Evolutionary conservation across 2,113 vertebrate species (phyloP).

Genomic region (Platysternon megacephalum): DNA sequence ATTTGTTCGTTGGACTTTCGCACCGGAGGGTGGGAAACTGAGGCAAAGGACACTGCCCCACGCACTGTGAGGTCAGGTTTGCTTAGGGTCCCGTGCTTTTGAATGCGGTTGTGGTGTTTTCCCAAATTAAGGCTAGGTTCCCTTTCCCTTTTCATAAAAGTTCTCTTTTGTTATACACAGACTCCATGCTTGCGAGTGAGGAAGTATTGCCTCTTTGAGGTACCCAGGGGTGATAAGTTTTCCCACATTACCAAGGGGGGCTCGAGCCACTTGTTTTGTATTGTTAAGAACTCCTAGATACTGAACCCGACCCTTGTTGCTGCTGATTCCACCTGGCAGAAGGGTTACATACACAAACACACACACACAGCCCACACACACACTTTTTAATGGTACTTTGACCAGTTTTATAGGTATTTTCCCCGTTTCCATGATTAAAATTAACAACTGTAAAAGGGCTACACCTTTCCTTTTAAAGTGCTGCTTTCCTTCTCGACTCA

Average conservation of each 20-base stretch:
- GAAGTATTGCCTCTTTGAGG: neutral
- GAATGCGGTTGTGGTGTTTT: neutral
- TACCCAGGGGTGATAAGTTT: neutral
- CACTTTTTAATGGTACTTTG: constrained; percentile 29
- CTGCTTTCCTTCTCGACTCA: constrained; percentile 70
- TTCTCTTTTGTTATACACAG: neutral
- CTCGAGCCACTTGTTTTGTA: neutral
- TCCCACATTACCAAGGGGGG: neutral
- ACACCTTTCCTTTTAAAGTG: constrained; percentile 67
- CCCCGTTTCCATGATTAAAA: constrained; percentile 63
- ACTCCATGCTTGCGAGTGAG: neutral
- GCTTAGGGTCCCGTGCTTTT: neutral
- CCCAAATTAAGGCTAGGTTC: neutral
- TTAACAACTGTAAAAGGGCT: constrained; percentile 72
- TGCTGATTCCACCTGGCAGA: neutral
- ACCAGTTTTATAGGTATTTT: constrained; percentile 49
- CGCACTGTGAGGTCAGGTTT: neutral
- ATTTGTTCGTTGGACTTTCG: neutral
- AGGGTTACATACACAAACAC: neutral
- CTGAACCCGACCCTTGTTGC: neutral
- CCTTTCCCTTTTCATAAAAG: neutral
- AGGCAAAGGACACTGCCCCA: neutral
- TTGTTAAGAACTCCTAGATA: no score
- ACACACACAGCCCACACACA: no score
- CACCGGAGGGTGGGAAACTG: neutral